Evolutionary conservation across 2,797 vertebrate species (phyloP).

Genomic region (Thaleichthys pacificus): DNA sequence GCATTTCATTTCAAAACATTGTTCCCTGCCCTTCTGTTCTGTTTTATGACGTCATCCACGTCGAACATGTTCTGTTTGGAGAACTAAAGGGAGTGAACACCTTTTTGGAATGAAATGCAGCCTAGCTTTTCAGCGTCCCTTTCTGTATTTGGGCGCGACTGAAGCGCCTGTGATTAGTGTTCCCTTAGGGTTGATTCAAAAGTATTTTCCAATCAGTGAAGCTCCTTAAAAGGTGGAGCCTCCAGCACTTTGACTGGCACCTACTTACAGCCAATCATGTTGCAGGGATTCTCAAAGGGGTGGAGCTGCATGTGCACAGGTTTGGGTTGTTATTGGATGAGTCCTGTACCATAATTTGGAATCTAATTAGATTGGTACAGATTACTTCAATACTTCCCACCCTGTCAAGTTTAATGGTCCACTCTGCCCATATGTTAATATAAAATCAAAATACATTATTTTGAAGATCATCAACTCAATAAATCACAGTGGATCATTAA

Average conservation of each 20-base stretch:
- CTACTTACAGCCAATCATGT: conserved; percentile 9
- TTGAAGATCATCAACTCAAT: conserved; percentile 3
- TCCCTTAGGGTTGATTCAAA: conserved; percentile 62
- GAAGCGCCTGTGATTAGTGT: conserved; percentile 65
- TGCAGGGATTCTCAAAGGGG: conserved; percentile 44
- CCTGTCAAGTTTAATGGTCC: conserved; percentile 78
- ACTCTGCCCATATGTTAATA: conserved; percentile 52
- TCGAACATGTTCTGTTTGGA: conserved; percentile 17
- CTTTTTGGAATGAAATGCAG: conserved; percentile 54
- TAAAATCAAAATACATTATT: conserved; percentile 11
- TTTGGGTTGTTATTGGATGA: conserved; percentile 61
- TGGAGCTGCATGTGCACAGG: conserved; percentile 55
- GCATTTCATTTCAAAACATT: conserved; percentile 53
- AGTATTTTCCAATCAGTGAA: conserved; percentile 62
- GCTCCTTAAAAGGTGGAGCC: conserved; percentile 49
- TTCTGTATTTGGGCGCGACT: conserved; percentile 48
- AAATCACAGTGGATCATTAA: conserved; percentile 77
- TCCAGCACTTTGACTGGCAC: conserved; percentile 44
- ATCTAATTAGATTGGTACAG: conserved; percentile 25
- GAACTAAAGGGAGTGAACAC: conserved; percentile 52
- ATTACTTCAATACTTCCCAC: conserved; percentile 55
- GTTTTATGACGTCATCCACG: conserved; percentile 26
- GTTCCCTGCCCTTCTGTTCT: conserved; percentile 50
- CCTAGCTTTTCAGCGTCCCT: conserved; percentile 52
- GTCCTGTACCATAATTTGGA: conserved; percentile 39